Base-by-base conservation (phyloP, 2,113 vertebrate genomes). In the Ceuthmochares aereus region DNA sequence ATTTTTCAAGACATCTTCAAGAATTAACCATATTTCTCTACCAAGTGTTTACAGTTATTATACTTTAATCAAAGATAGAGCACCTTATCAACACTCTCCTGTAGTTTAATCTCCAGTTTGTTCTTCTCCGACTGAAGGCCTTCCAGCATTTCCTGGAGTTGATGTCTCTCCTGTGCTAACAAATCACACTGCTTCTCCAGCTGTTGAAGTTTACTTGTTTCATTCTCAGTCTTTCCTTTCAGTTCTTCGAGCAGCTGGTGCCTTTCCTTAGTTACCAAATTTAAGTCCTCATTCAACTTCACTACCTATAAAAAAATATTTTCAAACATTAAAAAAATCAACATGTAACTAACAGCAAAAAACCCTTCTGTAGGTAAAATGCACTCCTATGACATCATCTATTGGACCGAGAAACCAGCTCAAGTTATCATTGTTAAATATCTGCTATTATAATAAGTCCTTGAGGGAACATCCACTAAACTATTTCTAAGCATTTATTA, bases 21-120 rank as follows among this genome's bases (percentile, higher is more conserved):
- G 20, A 55, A 54, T 60, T 22, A 60, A 59, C 21, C 17, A 23
- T 13, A 18, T 49, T 70, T 20, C 12, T 78, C 23, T 55, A 37
- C 18, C 17, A 19, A 84, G 20, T 0, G 1, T 45, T 78, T 40
- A 42, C 7, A 55, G 26, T 37, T 32, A 20, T 27, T 52, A 23
- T 30, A 54, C 21, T 84, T 78, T 32, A 16, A 66, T 43, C 11
- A n/a, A 26, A 67, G 19, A 47, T 26, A 20, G 51, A 60, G 36
- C 54, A 96, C 93, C 93, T 93, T 90, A 56, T 89, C 69, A 68
- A 21, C 18, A 47, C 70, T 81, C 60, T 97, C 92, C 63, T 95
- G 87, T 5, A 98, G 87, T n/a, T 96, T 96, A 14, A 37, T 49
- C 87, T 96, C 97, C 40, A 98, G 27, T 87, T 97, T 97, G 18